Evolutionary conservation across 2,797 vertebrate genomes (phyloP).

Genomic region (Crax fasciolata): DNA sequence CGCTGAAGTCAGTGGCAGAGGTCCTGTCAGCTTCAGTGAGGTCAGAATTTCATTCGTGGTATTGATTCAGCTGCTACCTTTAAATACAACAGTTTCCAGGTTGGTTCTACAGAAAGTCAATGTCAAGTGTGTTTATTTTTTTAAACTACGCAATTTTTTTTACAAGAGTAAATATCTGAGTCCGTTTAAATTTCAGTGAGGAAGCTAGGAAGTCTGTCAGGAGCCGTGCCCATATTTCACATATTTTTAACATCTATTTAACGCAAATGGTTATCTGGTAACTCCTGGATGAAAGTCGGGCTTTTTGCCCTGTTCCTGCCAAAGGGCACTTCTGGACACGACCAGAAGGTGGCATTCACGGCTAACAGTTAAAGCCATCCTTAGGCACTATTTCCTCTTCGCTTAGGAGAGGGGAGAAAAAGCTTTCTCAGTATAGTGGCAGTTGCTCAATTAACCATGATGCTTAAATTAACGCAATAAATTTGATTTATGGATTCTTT

Average conservation of each 20-base stretch:
- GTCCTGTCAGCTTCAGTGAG: background rate
- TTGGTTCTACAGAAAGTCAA: conserved; percentile 29
- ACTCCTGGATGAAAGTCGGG: background rate
- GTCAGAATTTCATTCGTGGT: conserved; percentile 2
- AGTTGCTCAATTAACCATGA: conserved; percentile 46
- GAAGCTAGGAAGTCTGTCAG: background rate
- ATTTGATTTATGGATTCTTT: conserved; percentile 35
- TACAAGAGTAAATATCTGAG: conserved; percentile 18
- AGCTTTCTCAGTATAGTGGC: background rate
- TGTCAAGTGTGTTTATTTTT: conserved; percentile 57
- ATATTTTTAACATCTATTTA: background rate
- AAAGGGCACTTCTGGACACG: background rate
- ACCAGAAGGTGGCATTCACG: conserved; percentile 76
- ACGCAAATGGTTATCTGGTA: background rate
- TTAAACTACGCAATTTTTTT: conserved; percentile 33
- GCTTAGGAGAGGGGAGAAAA: background rate
- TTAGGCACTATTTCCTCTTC: background rate
- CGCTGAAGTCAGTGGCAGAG: conserved; percentile 17
- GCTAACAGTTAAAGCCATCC: conserved; percentile 21
- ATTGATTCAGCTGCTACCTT: conserved; percentile 62
- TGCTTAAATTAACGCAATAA: conserved; percentile 25
- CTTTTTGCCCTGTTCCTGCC: background rate
- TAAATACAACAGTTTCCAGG: conserved; percentile 12
- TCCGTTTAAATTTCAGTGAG: background rate
- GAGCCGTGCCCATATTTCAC: background rate